phyloP scores from a whole-genome alignment of 2,888 invertebrate genomes.

The Hofmannophila pseudospretella region DNA sequence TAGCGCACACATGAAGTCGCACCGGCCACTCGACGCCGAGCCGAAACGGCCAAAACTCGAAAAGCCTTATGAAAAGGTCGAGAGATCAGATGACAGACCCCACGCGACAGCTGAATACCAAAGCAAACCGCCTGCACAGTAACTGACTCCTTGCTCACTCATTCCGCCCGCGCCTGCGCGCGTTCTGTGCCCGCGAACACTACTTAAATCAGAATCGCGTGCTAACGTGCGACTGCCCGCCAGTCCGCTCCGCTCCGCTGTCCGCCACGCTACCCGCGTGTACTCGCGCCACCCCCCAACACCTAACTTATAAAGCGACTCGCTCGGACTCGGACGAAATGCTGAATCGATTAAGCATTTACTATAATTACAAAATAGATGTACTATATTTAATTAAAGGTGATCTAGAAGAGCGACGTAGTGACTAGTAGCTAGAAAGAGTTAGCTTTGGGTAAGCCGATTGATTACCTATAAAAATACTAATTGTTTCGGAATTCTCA shows the following conservation, averaged over 20 bases:
- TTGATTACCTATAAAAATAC: constrained; percentile 24
- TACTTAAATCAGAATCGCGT: neutral
- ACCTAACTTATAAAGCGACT: constrained; percentile 21
- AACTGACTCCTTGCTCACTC: constrained; percentile 45
- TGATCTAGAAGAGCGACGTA: constrained; percentile 52
- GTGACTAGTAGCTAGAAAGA: constrained; percentile 56
- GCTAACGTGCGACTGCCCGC: neutral
- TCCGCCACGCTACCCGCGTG: constrained; percentile 18
- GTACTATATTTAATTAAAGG: constrained; percentile 45
- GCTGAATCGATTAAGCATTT: constrained; percentile 60
- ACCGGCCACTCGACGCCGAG: constrained; percentile 93
- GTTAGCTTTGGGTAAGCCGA: constrained; percentile 42
- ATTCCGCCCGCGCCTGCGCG: constrained; percentile 28
- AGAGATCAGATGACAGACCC: constrained; percentile 68
- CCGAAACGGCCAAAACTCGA: constrained; percentile 81
- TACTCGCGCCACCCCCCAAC: constrained; percentile 20
- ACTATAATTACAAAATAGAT: constrained; percentile 50
- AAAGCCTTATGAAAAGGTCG: constrained; percentile 78
- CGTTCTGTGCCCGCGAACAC: constrained; percentile 2
- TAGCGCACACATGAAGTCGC: constrained; percentile 99
- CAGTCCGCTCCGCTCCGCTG: constrained; percentile 10
- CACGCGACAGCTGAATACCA: constrained; percentile 62
- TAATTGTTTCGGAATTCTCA: constrained; percentile 44
- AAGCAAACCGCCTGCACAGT: constrained; percentile 56
- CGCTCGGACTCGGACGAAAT: constrained; percentile 41